Conservation (phyloP, 2,888 invertebrate species). For the Deilephila porcellus region DNA sequence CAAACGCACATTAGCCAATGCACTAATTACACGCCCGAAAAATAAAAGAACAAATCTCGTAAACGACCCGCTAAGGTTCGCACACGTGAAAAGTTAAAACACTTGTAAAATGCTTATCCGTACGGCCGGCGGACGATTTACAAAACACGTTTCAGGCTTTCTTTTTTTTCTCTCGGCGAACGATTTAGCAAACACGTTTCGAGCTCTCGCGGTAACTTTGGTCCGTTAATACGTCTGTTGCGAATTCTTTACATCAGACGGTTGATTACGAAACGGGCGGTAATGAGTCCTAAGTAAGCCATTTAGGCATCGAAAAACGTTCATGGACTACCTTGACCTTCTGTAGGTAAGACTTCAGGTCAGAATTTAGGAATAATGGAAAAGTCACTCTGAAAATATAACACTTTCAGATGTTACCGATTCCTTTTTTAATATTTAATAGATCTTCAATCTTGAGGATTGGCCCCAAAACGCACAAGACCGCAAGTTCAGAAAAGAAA, state of each 20-base stretch:
- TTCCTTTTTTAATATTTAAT: too few species aligned
- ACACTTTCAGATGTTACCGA: too few species aligned
- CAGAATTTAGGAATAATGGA: too few species aligned
- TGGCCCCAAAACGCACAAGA: too few species aligned
- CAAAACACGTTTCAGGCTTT: neutral
- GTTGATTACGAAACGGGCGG: neutral
- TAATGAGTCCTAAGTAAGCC: too few species aligned
- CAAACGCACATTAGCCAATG: neutral
- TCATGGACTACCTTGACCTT: too few species aligned
- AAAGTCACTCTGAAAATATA: too few species aligned
- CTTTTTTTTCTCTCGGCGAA: neutral
- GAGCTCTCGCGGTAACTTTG: neutral
- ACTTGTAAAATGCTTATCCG: neutral
- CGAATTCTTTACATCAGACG: neutral
- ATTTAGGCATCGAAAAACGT: too few species aligned
- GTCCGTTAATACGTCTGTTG: neutral
- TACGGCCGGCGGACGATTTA: neutral
- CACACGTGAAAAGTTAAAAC: neutral
- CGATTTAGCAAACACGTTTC: neutral
- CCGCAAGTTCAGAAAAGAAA: too few species aligned
- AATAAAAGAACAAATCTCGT: neutral
- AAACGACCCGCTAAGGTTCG: neutral
- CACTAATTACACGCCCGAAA: neutral
- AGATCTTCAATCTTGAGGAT: too few species aligned
- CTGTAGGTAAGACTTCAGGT: too few species aligned